Evolutionary conservation across 2,113 vertebrate species (phyloP).

Genomic region (Phaethornis superciliosus): DNA sequence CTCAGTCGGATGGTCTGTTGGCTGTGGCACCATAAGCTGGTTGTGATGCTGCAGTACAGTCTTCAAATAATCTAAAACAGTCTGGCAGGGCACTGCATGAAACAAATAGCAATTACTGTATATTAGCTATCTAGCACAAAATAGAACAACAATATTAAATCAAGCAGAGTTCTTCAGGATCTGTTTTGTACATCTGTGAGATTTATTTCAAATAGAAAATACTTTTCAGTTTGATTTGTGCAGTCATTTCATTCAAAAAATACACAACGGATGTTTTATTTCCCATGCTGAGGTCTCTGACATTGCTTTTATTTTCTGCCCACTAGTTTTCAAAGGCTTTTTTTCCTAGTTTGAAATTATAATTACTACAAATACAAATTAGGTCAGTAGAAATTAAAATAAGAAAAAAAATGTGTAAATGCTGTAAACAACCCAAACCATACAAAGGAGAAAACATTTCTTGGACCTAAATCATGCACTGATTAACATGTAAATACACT

Average conservation of each 20-base stretch:
- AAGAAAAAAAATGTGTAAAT: background rate
- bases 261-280: background rate
- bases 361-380: slow-evolving; percentile 42
- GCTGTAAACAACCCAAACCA: background rate
- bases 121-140: background rate
- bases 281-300: background rate
- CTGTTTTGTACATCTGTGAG: background rate
- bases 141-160: background rate
- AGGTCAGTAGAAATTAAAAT: slow-evolving; percentile 22
- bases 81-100: slow-evolving; percentile 92
- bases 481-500: background rate
- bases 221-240: slow-evolving; percentile 40
- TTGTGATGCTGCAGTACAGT: slow-evolving; percentile 94
- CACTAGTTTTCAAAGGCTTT: background rate
- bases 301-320: slow-evolving; percentile 30
- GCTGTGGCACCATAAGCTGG: slow-evolving; percentile 87
- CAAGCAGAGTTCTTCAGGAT: slow-evolving; percentile 29
- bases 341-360: slow-evolving; percentile 8
- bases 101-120: slow-evolving; percentile 41
- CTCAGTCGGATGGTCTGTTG: slow-evolving; percentile 91
- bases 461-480: background rate
- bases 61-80: slow-evolving; percentile 95
- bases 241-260: slow-evolving; percentile 54
- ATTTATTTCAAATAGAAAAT: slow-evolving; percentile 49
- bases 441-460: background rate